Base-by-base conservation (phyloP, 1,140 invertebrate species). In the Asbolus verrucosus region DNA sequence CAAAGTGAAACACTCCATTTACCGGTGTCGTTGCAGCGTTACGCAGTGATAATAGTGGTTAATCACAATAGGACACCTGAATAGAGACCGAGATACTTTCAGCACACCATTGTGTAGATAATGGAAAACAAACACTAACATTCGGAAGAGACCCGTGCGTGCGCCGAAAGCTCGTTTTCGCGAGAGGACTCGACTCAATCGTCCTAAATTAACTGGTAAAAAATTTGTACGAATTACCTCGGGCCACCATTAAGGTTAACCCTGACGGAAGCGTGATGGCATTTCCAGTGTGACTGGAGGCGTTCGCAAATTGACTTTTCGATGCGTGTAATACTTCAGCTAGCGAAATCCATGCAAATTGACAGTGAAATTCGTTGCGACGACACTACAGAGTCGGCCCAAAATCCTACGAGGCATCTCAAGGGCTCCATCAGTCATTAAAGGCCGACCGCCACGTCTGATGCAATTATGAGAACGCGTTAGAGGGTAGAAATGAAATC, bases 401-500 rank as follows among this genome's bases (percentile, higher is more conserved):
- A 36, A 36, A 36, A 36, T 36, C 33, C 50, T 59, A 30, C 16
- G 19, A 19, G 43, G 18, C 18, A 21, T 59, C 33, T 63, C 61
- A 27, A 63, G 61, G 61, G 15, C 41, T 63, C 61, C 15, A 39
- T 63, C 61, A 63, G 14, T 63, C 61, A 63, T 63, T 63, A 63
- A 62, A 62, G 60, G 18, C 60, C 60, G 16, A 62, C 60, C 60
- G 36, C 60, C 31, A 21, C 19, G 60, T 62, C 60, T 31, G 60
- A 62, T 62, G 60, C 60, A 62, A 62, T 62, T 63, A 63, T 39
- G 61, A 63, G 27, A 59, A 59, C 19, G 50, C 50, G 15, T 59
- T 30, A 24, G 36, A 31, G 39, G 33, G 61, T 19, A 19, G 61
- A 18, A 39, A 63, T 41, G 60, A 36, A 60, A 62, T 63, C 33